Evolutionary conservation across 2,888 invertebrate species (phyloP).

Genomic region (Cosmia pyralina): DNA sequence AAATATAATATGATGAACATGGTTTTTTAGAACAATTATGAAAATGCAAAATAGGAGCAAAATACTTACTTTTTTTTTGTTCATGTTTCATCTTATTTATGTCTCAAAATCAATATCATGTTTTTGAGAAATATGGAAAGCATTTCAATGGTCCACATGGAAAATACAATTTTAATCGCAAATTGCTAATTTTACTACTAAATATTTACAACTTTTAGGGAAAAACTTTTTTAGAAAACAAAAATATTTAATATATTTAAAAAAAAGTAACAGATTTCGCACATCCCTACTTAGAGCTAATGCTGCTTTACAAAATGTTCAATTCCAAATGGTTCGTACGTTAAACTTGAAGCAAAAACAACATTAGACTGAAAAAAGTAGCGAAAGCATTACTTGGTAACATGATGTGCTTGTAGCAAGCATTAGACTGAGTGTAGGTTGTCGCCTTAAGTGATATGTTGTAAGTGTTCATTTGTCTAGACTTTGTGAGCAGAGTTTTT

Average conservation of each 20-base stretch:
- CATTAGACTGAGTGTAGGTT: slow-evolving; percentile 36
- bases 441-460: slow-evolving; percentile 37
- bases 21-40: background rate
- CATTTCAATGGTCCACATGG: background rate
- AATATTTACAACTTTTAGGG: background rate
- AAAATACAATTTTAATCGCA: background rate
- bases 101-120: background rate
- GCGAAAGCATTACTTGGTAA: slow-evolving; percentile 51
- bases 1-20: too few species aligned
- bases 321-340: slow-evolving; percentile 76
- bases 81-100: too few species aligned
- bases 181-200: background rate
- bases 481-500: background rate
- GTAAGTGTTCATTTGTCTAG: slow-evolving; percentile 23
- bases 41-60: background rate
- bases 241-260: background rate
- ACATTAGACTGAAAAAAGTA: slow-evolving; percentile 60
- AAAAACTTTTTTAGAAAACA: background rate
- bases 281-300: slow-evolving; percentile 77
- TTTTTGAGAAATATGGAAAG: background rate
- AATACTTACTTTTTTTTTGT: background rate
- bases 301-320: slow-evolving; percentile 80
- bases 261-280: background rate
- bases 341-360: slow-evolving; percentile 69
- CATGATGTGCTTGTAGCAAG: slow-evolving; percentile 47